Evolutionary conservation across 2,113 vertebrate species (phyloP).

Genomic region (Sander vitreus): DNA sequence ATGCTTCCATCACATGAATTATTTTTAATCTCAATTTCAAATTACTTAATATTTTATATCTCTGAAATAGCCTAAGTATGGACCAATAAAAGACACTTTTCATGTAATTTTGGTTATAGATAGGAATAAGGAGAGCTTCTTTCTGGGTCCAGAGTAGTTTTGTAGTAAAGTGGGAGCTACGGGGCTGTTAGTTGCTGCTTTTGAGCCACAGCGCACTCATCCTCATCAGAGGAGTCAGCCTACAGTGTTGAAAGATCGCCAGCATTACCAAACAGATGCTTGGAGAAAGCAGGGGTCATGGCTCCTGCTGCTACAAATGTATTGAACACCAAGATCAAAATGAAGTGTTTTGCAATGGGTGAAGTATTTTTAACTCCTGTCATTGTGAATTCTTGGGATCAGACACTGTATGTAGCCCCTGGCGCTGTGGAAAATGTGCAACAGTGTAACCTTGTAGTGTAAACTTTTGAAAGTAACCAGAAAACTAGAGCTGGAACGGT

Average conservation of each 20-base stretch:
- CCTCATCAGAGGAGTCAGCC: slow-evolving; percentile 38
- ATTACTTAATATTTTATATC: neutral
- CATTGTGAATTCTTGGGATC: slow-evolving; percentile 19
- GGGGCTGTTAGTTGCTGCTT: slow-evolving; percentile 17
- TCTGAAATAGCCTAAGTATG: neutral
- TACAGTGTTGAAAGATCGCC: slow-evolving; percentile 21
- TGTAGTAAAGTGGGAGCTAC: neutral
- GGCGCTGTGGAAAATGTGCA: slow-evolving; percentile 8
- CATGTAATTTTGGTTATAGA: neutral
- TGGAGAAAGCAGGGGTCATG: slow-evolving; percentile 26
- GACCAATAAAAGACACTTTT: neutral
- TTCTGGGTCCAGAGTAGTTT: neutral
- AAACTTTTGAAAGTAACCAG: neutral
- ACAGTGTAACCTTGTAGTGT: neutral
- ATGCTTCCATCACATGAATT: neutral
- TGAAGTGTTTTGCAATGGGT: slow-evolving; percentile 29
- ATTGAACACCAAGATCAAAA: slow-evolving; percentile 30
- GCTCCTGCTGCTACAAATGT: slow-evolving; percentile 14
- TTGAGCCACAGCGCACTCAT: slow-evolving; percentile 23
- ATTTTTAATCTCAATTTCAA: neutral
- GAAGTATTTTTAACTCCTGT: slow-evolving; percentile 47
- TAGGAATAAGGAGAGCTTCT: neutral
- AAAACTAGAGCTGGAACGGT: neutral
- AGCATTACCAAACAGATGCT: slow-evolving; percentile 19
- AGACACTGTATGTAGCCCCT: neutral